Conservation (phyloP, 2,113 vertebrate species). For the Scomber scombrus region DNA sequence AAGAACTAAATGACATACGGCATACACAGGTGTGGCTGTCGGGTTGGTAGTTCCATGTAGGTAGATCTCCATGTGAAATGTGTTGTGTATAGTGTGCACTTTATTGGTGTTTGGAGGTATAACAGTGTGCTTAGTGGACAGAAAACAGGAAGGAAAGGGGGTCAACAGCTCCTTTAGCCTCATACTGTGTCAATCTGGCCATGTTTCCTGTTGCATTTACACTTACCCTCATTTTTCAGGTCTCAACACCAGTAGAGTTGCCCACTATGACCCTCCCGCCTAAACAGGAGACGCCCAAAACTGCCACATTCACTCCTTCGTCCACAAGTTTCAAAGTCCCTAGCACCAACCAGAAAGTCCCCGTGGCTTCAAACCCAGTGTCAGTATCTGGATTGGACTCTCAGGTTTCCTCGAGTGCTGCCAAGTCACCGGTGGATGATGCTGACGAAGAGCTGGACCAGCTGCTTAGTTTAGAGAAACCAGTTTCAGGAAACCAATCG, state of each 20-base stretch:
- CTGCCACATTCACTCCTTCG: constrained; percentile 66
- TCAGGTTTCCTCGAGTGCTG: not conserved
- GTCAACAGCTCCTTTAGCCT: no score
- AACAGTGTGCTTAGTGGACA: no score
- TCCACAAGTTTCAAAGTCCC: not conserved
- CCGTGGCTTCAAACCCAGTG: constrained; percentile 9
- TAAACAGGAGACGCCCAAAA: constrained; percentile 67
- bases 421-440: constrained; percentile 59
- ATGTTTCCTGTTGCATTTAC: not conserved
- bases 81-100: no score
- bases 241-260: constrained; percentile 86
- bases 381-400: not conserved
- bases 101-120: no score
- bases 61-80: no score
- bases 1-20: no score
- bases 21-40: no score
- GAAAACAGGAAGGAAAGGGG: no score
- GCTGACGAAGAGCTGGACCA: constrained; percentile 91
- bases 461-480: constrained; percentile 88
- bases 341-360: not conserved
- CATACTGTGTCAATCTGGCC: not conserved
- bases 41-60: no score
- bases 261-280: constrained; percentile 83
- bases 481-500: constrained; percentile 51
- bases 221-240: constrained; percentile 73